phyloP scores from a whole-genome alignment of 2,113 vertebrate genomes.

The Rhabdomys dilectus region DNA sequence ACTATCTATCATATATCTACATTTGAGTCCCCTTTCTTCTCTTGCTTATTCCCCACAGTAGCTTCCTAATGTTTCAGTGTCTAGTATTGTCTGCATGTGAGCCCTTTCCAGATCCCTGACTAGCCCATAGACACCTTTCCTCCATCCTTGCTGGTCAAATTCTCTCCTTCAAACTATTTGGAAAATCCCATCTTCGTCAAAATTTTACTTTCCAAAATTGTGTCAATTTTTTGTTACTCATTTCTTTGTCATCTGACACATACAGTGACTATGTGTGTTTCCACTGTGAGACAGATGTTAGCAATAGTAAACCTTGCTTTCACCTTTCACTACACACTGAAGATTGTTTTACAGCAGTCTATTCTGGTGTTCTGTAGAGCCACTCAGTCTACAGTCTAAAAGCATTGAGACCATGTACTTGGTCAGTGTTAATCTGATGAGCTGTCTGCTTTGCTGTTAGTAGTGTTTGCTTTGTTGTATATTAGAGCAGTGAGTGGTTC shows the following conservation, averaged over 20 bases:
- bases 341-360: background rate
- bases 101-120: conserved; percentile 7
- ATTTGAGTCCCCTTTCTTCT: background rate
- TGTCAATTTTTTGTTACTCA: background rate
- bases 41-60: background rate
- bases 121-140: conserved; percentile 1
- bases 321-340: background rate
- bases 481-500: background rate
- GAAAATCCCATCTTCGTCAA: conserved; percentile 29
- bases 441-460: background rate
- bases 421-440: background rate
- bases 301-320: background rate
- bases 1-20: background rate
- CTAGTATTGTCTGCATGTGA: background rate
- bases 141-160: conserved; percentile 18
- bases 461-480: background rate
- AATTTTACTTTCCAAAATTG: conserved; percentile 31
- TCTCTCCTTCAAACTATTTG: background rate
- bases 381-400: background rate
- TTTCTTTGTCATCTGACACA: conserved; percentile 19
- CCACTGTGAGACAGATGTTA: conserved; percentile 12
- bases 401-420: background rate
- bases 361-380: background rate
- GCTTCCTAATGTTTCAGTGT: background rate
- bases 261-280: background rate